Conservation (phyloP, 2,797 vertebrate species). For the Menidia menidia region DNA sequence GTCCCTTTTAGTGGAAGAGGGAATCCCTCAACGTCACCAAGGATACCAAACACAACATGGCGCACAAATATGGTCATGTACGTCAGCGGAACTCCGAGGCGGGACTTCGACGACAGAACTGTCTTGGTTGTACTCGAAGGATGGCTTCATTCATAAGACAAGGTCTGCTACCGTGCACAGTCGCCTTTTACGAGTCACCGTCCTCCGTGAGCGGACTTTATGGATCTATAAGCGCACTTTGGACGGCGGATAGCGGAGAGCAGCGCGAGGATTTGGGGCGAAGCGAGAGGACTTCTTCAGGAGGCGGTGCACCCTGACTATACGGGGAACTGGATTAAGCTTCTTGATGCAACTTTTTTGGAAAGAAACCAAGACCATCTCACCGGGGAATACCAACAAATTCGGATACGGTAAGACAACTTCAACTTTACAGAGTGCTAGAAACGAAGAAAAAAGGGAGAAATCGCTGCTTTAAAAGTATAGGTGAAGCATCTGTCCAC, state of each 20-base stretch:
- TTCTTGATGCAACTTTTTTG: conserved; percentile 89
- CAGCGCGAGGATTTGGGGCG: conserved; percentile 52
- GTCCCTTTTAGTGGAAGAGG: conserved; percentile 87
- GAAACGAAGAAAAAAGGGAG: neutral
- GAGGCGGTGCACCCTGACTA: conserved; percentile 35
- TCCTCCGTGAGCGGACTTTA: conserved; percentile 64
- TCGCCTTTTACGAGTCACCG: conserved; percentile 40
- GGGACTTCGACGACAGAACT: conserved; percentile 78
- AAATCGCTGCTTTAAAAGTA: neutral
- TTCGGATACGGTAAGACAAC: conserved; percentile 70
- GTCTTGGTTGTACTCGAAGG: conserved; percentile 67
- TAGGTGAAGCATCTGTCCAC: conserved; percentile 22
- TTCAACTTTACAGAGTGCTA: neutral
- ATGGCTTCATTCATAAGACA: conserved; percentile 94
- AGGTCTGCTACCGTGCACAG: conserved; percentile 72
- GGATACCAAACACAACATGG: conserved; percentile 97
- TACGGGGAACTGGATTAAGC: conserved; percentile 79
- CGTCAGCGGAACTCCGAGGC: conserved; percentile 97
- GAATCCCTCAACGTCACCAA: conserved; percentile 99
- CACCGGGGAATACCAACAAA: conserved; percentile 70
- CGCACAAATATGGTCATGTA: conserved; percentile 94
- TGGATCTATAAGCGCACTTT: conserved; percentile 77
- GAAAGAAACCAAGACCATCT: conserved; percentile 82
- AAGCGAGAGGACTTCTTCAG: conserved; percentile 34
- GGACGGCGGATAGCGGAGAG: conserved; percentile 26